phyloP scores from a whole-genome alignment of 2,888 invertebrate genomes.

The Muschampia plurimacula region DNA sequence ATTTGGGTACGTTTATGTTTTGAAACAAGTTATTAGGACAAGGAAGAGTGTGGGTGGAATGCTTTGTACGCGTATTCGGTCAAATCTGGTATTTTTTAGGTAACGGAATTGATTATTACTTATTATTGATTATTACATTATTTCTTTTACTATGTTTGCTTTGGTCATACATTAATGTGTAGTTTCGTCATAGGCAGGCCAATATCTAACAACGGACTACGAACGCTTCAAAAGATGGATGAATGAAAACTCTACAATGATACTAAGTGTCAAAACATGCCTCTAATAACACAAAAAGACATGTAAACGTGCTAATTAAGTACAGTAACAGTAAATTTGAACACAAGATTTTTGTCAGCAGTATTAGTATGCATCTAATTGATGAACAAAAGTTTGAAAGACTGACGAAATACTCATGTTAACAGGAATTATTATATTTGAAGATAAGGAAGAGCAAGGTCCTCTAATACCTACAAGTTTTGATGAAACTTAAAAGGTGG shows the following conservation, averaged over 20 bases:
- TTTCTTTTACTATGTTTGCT: too few species aligned
- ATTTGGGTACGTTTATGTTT: conserved; percentile 8
- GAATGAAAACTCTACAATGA: background rate
- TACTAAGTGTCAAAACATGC: background rate
- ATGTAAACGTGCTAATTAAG: background rate
- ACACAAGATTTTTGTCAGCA: background rate
- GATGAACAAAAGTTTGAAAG: background rate
- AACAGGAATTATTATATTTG: too few species aligned
- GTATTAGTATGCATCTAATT: background rate
- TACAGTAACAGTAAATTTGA: background rate
- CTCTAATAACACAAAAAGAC: background rate
- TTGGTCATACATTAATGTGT: too few species aligned
- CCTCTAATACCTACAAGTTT: too few species aligned
- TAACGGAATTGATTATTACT: too few species aligned
- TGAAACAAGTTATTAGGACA: conserved; percentile 1
- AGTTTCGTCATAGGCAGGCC: too few species aligned
- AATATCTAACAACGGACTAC: too few species aligned
- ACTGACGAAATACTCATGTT: too few species aligned
- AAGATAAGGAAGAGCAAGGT: too few species aligned
- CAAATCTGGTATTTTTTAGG: background rate
- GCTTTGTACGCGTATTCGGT: background rate
- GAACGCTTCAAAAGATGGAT: background rate
- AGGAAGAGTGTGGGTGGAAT: background rate
- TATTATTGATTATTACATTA: too few species aligned
- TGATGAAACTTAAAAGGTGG: too few species aligned